Evolutionary conservation across 1,140 invertebrate genomes (phyloP).

Genomic region (Pygmarrhopalites habei): DNA sequence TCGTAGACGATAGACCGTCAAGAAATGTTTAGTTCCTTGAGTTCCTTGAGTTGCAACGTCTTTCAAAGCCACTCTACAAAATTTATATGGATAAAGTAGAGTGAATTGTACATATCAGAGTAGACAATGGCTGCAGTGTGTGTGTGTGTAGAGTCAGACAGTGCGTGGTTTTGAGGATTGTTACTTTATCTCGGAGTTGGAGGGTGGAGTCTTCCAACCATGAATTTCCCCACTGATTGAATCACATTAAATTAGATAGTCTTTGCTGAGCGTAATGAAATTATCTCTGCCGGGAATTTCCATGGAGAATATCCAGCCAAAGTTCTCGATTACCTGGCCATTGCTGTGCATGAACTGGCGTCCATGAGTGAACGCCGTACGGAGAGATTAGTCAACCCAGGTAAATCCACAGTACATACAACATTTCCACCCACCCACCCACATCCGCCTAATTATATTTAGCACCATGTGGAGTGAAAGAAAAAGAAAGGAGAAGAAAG

Average conservation of each 20-base stretch:
- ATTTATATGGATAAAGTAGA: too few species aligned
- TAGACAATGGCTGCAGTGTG: too few species aligned
- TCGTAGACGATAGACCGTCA: too few species aligned
- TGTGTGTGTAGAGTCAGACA: too few species aligned
- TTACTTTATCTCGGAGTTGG: neutral
- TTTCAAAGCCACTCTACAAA: too few species aligned
- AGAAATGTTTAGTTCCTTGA: too few species aligned
- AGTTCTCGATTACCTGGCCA: conserved; percentile 63
- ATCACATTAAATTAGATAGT: conserved; percentile 50
- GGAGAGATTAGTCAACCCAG: conserved; percentile 63
- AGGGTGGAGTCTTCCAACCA: conserved; percentile 1
- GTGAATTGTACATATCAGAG: too few species aligned
- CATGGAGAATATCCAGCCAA: conserved; percentile 68
- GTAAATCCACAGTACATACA: conserved; percentile 48
- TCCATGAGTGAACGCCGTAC: conserved; percentile 64
- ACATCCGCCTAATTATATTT: too few species aligned
- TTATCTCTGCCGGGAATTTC: conserved; percentile 65
- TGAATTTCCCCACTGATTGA: conserved; percentile 21
- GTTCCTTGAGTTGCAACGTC: too few species aligned
- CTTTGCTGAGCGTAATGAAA: conserved; percentile 60
- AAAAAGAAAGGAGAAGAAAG: too few species aligned
- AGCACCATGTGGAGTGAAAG: neutral
- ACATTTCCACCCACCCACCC: too few species aligned
- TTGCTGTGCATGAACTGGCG: conserved; percentile 63
- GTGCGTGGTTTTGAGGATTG: too few species aligned